Evolutionary conservation across 2,113 vertebrate genomes (phyloP).

Genomic region (Panthera leo): DNA sequence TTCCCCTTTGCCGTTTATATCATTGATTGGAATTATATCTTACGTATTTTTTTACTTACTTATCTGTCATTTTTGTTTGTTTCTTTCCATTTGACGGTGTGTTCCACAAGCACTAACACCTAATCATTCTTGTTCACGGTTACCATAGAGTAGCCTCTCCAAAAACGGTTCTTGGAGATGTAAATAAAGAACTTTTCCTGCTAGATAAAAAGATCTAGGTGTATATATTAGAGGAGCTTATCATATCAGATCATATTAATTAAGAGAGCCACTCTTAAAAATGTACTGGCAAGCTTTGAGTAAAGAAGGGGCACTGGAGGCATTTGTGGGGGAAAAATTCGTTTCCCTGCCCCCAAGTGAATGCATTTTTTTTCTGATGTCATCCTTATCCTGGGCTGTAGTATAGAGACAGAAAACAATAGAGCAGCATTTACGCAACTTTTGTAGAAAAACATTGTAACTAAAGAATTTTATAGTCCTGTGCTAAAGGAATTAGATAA

Average conservation of each 20-base stretch:
- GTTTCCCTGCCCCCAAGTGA: neutral
- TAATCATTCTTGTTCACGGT: neutral
- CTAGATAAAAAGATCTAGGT: neutral
- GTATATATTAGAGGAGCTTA: neutral
- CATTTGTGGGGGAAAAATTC: neutral
- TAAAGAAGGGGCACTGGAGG: neutral
- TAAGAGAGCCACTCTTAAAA: neutral
- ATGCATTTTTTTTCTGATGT: neutral
- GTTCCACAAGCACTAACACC: neutral
- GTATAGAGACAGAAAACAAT: neutral
- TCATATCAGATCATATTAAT: neutral
- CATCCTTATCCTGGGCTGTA: neutral
- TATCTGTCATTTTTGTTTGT: neutral
- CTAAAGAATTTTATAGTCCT: neutral
- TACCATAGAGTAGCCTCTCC: neutral
- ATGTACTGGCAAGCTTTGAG: neutral
- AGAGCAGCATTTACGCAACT: neutral
- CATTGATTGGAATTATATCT: neutral
- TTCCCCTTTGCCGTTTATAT: neutral
- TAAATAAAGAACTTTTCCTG: neutral
- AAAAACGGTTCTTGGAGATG: neutral
- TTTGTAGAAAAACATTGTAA: neutral
- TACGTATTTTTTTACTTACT: neutral
- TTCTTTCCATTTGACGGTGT: neutral
- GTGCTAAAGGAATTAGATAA: neutral